Evolutionary conservation across 2,113 vertebrate species (phyloP), one percentile per base, ranked within the genome.

Genomic region (Microtus montanus): DNA sequence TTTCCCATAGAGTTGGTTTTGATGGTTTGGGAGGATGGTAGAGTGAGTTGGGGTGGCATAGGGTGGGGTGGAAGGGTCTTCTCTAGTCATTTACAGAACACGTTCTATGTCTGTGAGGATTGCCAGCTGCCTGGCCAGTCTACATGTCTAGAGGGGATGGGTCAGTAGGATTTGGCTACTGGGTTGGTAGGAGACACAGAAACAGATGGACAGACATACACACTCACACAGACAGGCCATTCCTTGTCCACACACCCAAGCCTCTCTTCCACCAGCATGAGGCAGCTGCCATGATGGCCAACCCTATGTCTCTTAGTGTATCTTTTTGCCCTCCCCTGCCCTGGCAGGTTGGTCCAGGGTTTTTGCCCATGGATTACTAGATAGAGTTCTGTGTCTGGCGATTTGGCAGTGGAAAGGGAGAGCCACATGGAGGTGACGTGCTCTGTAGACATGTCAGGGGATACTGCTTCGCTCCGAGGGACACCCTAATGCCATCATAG

Each of bases 1-100:
- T 58, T 52, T 47, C 33, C 78, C 80, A 85, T 44, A 78, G 71
- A 89, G 77, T 75, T 88, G 90, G 44, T 52, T 64, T 44, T 30
- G 82, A 84, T 64, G 28, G 14, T 64, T 30, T 58, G 0, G 1
- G 75, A 58, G 84, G 73, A 33, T 4, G 77, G 80, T 44, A 33
- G 64, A 35, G 89, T 44, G 54, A 91, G 28, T 75, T 19, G 22
- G 24, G 91, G 71, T 54, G 54, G n/a, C 30, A 0, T 54, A 1
- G 54, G 15, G 15, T 58, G 5, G 52, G 52, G 47, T 52, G 47
- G 15, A 78, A 54, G 19, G 91, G 33, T 8, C 20, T 52, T 38
- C n/a, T 95, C 77, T 28, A 49, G 88, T 54, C 74, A 77, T 93
- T 92, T 83, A 49, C 8, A 91, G 94, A 93, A 30, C 44, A 78